A percentile compares a stretch with the other conserved stretches of the same genome.
phyloP scores from a whole-genome alignment of 2,888 invertebrate genomes.

The Sphaeridia pumilis region DNA sequence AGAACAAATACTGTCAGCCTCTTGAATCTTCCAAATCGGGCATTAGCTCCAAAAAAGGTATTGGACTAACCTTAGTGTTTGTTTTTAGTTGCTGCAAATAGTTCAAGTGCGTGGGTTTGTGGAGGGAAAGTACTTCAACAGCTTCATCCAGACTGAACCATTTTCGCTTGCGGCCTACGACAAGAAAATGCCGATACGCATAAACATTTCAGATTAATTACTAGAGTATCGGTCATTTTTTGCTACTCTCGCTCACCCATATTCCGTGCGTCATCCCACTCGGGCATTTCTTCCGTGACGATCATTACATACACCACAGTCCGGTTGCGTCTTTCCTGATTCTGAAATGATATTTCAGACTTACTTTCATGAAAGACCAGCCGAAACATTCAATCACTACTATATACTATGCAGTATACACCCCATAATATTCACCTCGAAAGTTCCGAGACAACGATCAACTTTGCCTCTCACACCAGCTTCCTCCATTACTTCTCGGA shows the following conservation, averaged over 20 bases:
- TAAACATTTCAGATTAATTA: too few species aligned
- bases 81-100: slow-evolving; percentile 28
- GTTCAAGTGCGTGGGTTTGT: slow-evolving; percentile 65
- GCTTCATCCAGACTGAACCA: slow-evolving; percentile 91
- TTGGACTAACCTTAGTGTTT: slow-evolving; percentile 27
- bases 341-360: slow-evolving; percentile 49
- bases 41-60: too few species aligned
- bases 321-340: slow-evolving; percentile 81
- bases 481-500: slow-evolving; percentile 88
- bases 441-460: slow-evolving; percentile 79
- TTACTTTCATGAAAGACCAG: too few species aligned
- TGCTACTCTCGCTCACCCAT: slow-evolving; percentile 55
- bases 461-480: slow-evolving; percentile 88
- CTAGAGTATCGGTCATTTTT: too few species aligned
- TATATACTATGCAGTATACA: too few species aligned
- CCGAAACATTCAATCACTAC: too few species aligned
- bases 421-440: slow-evolving; percentile 79
- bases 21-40: too few species aligned
- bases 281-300: slow-evolving; percentile 81
- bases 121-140: slow-evolving; percentile 67
- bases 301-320: slow-evolving; percentile 90
- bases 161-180: slow-evolving; percentile 62
- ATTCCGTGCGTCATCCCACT: slow-evolving; percentile 88
- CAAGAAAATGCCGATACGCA: not conserved
- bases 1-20: not conserved